Evolutionary conservation across 2,888 invertebrate species (phyloP).

Genomic region (Trachelus tabidus): DNA sequence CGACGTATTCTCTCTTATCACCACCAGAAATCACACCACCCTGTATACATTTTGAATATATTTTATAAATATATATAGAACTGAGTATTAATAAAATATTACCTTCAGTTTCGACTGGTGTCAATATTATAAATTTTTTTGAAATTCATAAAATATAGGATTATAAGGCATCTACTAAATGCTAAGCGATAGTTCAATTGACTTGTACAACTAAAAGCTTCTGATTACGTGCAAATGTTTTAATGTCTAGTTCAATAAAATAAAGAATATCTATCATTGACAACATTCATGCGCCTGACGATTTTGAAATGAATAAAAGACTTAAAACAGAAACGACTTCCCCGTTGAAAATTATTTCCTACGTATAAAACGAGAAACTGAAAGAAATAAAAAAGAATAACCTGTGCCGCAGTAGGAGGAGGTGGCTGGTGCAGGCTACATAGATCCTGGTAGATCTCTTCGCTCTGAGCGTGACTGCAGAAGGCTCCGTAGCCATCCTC

Average conservation of each 20-base stretch:
- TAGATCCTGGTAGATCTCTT: constrained; percentile 95
- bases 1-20: constrained; percentile 93
- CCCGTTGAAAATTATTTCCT: neutral
- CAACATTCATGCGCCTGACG: neutral
- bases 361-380: constrained; percentile 12
- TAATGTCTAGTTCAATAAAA: neutral
- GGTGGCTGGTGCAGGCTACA: constrained; percentile 77
- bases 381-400: constrained; percentile 46
- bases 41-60: constrained; percentile 25
- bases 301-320: neutral
- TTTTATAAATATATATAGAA: neutral
- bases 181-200: neutral
- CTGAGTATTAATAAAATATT: neutral
- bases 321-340: neutral
- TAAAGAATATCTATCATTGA: neutral
- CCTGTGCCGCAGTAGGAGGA: constrained; percentile 64
- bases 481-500: constrained; percentile 75
- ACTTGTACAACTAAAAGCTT: neutral
- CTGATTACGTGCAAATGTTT: neutral
- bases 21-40: constrained; percentile 55
- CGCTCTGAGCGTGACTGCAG: constrained; percentile 82
- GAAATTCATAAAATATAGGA: neutral
- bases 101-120: too few species aligned
- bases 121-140: too few species aligned
- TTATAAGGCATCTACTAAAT: neutral